Percentiles rank a stretch among this genome's conserved stretches.
phyloP scores from a whole-genome alignment of 2,797 vertebrate genomes.

The Falco naumanni region DNA sequence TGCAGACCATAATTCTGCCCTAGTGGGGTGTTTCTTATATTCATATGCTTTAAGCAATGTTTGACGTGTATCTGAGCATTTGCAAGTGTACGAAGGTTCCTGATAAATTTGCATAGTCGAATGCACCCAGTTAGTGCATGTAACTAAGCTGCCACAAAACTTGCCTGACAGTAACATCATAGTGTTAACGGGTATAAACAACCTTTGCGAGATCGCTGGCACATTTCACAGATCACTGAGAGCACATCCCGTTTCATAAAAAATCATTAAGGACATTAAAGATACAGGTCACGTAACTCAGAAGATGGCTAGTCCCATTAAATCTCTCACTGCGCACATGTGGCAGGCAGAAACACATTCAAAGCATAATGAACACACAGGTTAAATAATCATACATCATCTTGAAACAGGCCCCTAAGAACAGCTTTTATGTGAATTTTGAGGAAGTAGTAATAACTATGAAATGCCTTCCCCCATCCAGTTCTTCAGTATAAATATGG shows the following conservation, averaged over 20 bases:
- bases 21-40: neutral
- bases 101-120: neutral
- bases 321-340: constrained; percentile 5
- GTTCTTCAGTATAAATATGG: neutral
- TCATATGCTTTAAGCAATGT: neutral
- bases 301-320: constrained; percentile 11
- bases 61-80: neutral
- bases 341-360: constrained; percentile 39
- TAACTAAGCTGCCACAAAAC: neutral
- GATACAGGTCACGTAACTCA: neutral
- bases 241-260: neutral
- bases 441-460: constrained; percentile 38
- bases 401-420: constrained; percentile 29
- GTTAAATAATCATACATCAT: constrained; percentile 38
- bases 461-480: neutral
- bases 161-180: neutral
- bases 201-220: neutral
- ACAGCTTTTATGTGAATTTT: constrained; percentile 52
- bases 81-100: neutral
- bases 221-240: neutral
- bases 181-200: neutral
- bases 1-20: neutral
- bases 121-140: neutral
- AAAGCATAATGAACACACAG: constrained; percentile 16
- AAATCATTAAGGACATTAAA: neutral